Percentiles rank a stretch among this genome's conserved stretches.
These are phyloP conservation scores for Anodontia alba DNA, from an alignment of 2,888 invertebrate genomes.

Conservation along the genomic window DNA sequence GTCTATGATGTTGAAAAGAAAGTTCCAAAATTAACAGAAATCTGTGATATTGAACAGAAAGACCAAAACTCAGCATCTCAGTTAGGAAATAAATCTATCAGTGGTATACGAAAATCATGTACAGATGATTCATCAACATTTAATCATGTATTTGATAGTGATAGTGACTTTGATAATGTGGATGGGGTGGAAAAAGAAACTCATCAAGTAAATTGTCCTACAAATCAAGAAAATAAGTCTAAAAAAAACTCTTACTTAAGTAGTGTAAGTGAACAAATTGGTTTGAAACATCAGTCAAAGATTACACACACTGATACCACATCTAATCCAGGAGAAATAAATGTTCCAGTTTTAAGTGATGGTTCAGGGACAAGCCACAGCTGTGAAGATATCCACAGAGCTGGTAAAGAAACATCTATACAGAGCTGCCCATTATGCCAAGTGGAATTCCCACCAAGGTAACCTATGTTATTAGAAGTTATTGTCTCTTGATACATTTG, in stretches of 20 bases:
- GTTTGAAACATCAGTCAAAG: neutral
- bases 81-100: neutral
- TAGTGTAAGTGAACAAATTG: neutral
- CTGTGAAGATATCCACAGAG: too few relatives aligned
- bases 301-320: neutral
- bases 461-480: neutral
- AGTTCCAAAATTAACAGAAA: neutral
- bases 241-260: neutral
- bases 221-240: neutral
- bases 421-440: constrained; percentile 50
- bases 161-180: neutral
- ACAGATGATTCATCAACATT: neutral
- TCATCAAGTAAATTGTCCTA: neutral
- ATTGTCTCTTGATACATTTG: too few relatives aligned
- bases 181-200: neutral
- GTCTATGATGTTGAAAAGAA: neutral
- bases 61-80: neutral
- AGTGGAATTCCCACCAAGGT: constrained; percentile 37
- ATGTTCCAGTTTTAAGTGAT: neutral
- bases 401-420: neutral
- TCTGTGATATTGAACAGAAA: neutral
- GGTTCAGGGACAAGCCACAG: neutral
- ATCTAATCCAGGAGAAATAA: neutral
- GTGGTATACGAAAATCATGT: neutral
- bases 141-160: constrained; percentile 1